Conservation (phyloP, 1,140 invertebrate species). For the Tribolium madens region DNA sequence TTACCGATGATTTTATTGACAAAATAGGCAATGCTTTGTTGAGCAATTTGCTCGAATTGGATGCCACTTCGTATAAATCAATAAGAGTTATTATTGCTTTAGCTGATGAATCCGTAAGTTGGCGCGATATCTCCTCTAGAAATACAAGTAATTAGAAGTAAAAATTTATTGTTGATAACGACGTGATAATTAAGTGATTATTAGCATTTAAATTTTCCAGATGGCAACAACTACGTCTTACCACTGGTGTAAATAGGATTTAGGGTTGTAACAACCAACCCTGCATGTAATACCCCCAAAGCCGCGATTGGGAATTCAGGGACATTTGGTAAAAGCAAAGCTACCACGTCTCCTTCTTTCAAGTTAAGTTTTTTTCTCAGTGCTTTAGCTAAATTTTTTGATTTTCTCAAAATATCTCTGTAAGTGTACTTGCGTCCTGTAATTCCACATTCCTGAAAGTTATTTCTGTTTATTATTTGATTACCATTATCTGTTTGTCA, state of each 20-base stretch:
- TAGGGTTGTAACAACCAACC: constrained; percentile 78
- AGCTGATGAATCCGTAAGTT: constrained; percentile 74
- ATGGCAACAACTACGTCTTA: constrained; percentile 62
- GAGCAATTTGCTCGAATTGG: constrained; percentile 65
- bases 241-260: constrained; percentile 86
- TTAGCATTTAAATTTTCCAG: too few relatives aligned
- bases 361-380: constrained; percentile 76
- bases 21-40: constrained; percentile 70
- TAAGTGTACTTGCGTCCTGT: constrained; percentile 81
- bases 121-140: constrained; percentile 82
- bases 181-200: neutral
- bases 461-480: neutral
- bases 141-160: constrained; percentile 51
- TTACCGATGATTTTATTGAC: constrained; percentile 66
- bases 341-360: constrained; percentile 77
- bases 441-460: constrained; percentile 75
- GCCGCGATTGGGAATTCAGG: constrained; percentile 80
- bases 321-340: constrained; percentile 80
- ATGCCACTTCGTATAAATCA: constrained; percentile 66
- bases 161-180: neutral
- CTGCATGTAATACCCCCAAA: constrained; percentile 77
- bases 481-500: neutral
- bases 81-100: constrained; percentile 77
- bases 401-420: constrained; percentile 72
- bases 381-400: constrained; percentile 76